Evolutionary conservation across 2,888 invertebrate genomes (phyloP).

Genomic region (Xestia xanthographa): DNA sequence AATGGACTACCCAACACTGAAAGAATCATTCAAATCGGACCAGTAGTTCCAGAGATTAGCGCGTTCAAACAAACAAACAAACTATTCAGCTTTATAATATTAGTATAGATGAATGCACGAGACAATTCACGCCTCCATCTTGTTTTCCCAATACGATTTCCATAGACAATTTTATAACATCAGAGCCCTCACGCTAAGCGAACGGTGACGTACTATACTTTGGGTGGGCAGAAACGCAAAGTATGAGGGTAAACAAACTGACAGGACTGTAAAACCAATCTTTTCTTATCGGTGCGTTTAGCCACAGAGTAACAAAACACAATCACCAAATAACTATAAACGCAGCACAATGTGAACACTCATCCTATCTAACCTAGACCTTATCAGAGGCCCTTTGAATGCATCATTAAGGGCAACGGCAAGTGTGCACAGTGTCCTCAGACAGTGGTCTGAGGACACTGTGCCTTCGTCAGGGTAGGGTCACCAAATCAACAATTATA

Average conservation of each 20-base stretch:
- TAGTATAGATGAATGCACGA: neutral
- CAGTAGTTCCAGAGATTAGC: too few relatives aligned
- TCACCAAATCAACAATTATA: neutral
- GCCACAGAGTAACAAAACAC: slow-evolving; percentile 15
- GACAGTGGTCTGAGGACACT: slow-evolving; percentile 7
- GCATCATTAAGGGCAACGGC: slow-evolving; percentile 46
- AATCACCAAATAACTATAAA: neutral
- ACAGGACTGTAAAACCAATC: neutral
- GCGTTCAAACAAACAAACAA: too few relatives aligned
- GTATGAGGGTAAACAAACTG: neutral
- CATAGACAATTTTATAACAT: neutral
- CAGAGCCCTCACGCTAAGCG: neutral
- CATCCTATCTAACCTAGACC: slow-evolving; percentile 11
- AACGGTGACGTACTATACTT: neutral
- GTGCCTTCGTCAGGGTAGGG: neutral
- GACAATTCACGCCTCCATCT: neutral
- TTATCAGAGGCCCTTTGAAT: slow-evolving; percentile 51
- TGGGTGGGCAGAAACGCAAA: neutral
- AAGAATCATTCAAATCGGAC: too few relatives aligned
- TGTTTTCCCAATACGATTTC: neutral
- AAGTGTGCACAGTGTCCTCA: too few relatives aligned
- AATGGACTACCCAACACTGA: too few relatives aligned
- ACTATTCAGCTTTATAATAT: too few relatives aligned
- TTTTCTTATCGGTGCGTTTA: neutral
- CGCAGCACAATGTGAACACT: neutral